Evolutionary conservation across 1,140 invertebrate genomes (phyloP).

Genomic region (Drosophila albomicans): DNA sequence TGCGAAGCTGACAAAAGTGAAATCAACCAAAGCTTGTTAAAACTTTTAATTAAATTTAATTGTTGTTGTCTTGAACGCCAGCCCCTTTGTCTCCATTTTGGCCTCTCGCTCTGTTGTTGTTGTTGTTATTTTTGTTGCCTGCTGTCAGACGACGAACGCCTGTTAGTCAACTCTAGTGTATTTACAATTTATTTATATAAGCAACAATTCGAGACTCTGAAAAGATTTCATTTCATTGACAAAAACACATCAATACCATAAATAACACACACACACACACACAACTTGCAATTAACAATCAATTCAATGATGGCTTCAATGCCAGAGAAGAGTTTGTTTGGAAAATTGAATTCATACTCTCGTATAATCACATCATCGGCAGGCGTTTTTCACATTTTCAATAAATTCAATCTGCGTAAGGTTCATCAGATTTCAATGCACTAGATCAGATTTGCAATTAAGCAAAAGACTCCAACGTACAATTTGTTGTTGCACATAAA

Average conservation of each 20-base stretch:
- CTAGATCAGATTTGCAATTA: no score
- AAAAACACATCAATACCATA: background rate
- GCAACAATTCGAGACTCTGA: slow-evolving; percentile 12
- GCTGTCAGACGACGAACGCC: background rate
- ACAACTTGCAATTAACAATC: slow-evolving; percentile 2
- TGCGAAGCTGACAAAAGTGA: slow-evolving; percentile 65
- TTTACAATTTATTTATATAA: slow-evolving; percentile 31
- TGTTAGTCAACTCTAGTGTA: slow-evolving; percentile 24
- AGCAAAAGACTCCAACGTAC: no score
- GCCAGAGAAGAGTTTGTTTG: no score
- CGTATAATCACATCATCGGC: no score
- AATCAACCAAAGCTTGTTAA: slow-evolving; percentile 78
- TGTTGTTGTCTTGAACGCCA: slow-evolving; percentile 61
- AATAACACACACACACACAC: background rate
- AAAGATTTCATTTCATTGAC: slow-evolving; percentile 11
- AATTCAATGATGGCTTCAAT: no score
- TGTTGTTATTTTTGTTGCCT: slow-evolving; percentile 14
- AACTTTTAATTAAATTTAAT: slow-evolving; percentile 84
- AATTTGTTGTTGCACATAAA: no score
- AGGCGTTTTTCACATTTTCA: no score
- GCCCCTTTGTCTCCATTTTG: slow-evolving; percentile 19
- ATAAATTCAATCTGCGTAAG: no score
- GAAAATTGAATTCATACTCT: no score
- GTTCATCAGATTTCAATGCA: no score
- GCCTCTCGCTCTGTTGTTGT: no score